A percentile compares a stretch with the other conserved stretches of the same genome.
Conservation (phyloP, 2,113 vertebrate genomes). For the Callionymus lyra region DNA sequence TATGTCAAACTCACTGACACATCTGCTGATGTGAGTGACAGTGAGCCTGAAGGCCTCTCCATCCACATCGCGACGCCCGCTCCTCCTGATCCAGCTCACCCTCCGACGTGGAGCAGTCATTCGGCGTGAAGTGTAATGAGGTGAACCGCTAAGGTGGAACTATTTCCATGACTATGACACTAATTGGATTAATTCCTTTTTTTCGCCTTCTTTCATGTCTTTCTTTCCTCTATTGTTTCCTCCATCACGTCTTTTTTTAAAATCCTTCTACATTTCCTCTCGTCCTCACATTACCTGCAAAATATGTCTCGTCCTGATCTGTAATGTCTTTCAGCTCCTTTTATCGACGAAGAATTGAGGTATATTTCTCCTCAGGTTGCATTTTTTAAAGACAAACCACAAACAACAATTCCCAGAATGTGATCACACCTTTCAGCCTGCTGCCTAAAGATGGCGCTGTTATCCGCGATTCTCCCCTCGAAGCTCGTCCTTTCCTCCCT, state of each 20-base stretch:
- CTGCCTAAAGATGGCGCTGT: conserved; percentile 60
- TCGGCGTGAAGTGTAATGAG: conserved; percentile 36
- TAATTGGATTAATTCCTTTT: neutral
- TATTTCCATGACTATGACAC: no score
- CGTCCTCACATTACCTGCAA: no score
- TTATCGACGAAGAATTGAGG: no score
- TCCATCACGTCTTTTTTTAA: neutral
- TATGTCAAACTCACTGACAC: conserved; percentile 53
- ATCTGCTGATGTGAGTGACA: conserved; percentile 47
- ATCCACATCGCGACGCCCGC: conserved; percentile 3
- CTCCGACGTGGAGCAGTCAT: conserved; percentile 32
- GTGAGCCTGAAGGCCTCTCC: conserved; percentile 34
- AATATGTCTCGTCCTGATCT: no score
- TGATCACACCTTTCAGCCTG: neutral
- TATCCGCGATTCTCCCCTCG: conserved; percentile 32
- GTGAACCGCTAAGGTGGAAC: conserved; percentile 2
- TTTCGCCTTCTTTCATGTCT: neutral
- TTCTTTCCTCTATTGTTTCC: neutral
- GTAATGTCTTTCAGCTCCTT: no score
- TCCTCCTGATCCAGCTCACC: neutral
- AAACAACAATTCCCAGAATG: neutral
- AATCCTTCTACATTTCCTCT: neutral
- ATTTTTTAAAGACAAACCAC: no score
- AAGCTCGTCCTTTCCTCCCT: neutral
- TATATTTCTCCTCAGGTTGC: no score